Conservation (phyloP, 1,140 invertebrate genomes). For the Oedothorax gibbosus region DNA sequence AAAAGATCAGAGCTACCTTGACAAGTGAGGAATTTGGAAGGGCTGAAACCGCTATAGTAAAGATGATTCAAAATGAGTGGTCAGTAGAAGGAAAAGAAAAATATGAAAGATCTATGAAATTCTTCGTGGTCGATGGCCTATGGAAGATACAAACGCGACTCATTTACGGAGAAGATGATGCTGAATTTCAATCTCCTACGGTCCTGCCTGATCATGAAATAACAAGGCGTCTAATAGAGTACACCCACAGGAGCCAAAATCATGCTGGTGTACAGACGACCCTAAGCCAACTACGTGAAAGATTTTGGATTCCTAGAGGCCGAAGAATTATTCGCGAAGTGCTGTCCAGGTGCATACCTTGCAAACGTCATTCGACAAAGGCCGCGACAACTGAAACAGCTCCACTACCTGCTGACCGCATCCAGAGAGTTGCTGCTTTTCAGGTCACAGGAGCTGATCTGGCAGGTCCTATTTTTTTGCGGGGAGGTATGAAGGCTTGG, state of each 20-base stretch:
- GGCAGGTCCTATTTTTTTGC: constrained; percentile 25
- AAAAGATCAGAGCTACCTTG: neutral
- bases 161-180: constrained; percentile 2
- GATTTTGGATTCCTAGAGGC: constrained; percentile 38
- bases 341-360: constrained; percentile 8
- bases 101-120: neutral
- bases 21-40: neutral
- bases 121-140: neutral
- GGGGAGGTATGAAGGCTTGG: constrained; percentile 32
- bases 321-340: constrained; percentile 4
- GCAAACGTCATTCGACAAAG: neutral
- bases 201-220: constrained; percentile 22
- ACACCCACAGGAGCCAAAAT: neutral
- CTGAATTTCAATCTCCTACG: constrained; percentile 10
- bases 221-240: neutral
- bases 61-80: constrained; percentile 17
- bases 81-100: neutral
- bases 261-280: neutral
- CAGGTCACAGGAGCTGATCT: constrained; percentile 36
- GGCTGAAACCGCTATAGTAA: neutral
- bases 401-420: constrained; percentile 18
- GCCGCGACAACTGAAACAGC: neutral
- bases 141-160: constrained; percentile 19
- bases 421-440: constrained; percentile 5
- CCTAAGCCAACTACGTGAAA: constrained; percentile 12